phyloP scores from a whole-genome alignment of 2,888 invertebrate genomes.

The Dromius quadrimaculatus region DNA sequence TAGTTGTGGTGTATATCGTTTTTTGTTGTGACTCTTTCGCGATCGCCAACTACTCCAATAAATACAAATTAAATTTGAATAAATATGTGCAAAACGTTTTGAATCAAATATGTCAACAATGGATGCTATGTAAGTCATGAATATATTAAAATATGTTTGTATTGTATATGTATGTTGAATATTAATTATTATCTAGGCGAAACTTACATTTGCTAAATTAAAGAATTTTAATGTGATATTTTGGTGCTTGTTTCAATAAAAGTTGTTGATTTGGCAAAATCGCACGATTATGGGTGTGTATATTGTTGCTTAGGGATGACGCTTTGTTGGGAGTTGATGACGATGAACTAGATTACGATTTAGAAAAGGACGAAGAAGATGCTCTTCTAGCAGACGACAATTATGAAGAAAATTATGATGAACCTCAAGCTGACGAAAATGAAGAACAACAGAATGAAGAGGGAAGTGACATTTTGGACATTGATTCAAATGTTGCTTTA shows the following conservation, averaged over 20 bases:
- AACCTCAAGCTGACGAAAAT: slow-evolving; percentile 59
- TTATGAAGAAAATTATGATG: slow-evolving; percentile 61
- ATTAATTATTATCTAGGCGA: neutral
- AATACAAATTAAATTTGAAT: neutral
- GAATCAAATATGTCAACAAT: slow-evolving; percentile 29
- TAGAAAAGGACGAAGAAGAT: slow-evolving; percentile 67
- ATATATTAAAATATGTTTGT: neutral
- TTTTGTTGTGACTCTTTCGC: too few relatives aligned
- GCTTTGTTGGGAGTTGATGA: slow-evolving; percentile 66
- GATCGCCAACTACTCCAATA: too few relatives aligned
- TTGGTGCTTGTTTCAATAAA: too few relatives aligned
- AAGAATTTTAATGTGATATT: too few relatives aligned
- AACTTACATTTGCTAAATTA: neutral
- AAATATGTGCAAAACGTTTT: neutral
- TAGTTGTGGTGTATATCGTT: too few relatives aligned
- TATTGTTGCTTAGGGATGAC: slow-evolving; percentile 61
- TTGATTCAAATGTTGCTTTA: slow-evolving; percentile 53
- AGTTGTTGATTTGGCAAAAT: too few relatives aligned
- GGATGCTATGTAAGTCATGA: slow-evolving; percentile 39
- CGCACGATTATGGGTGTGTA: too few relatives aligned
- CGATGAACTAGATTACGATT: slow-evolving; percentile 66
- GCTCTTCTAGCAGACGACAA: slow-evolving; percentile 66
- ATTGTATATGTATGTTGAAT: neutral
- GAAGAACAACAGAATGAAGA: slow-evolving; percentile 53
- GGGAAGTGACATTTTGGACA: slow-evolving; percentile 54